Evolutionary conservation across 2,797 vertebrate genomes (phyloP), one percentile per base, ranked within the genome.

Genomic region (Danionella dracula): DNA sequence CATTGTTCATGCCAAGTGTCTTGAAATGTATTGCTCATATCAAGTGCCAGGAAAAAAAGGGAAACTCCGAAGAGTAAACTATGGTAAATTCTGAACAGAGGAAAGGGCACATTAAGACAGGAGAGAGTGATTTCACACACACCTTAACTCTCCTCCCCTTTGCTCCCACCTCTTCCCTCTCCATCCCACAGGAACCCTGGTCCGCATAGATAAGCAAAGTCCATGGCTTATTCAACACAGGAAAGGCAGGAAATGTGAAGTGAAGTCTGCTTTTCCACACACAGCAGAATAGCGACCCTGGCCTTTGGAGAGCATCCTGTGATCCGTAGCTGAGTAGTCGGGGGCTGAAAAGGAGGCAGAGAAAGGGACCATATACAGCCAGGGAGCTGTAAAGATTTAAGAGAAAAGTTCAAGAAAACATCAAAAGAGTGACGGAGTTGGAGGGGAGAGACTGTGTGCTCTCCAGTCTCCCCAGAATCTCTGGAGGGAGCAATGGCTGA

Each of bases 171-270:
- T 38, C 64, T 64, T 45, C 31, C 55, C 76, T 74, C 76, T 78
- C 80, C 12, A 57, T 55, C 72, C 89, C 88, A 90, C 89, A 83
- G 93, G 92, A 93, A 92, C 90, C 86, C 88, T 96, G 95, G 85
- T 83, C 86, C 79, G 84, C 70, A 76, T 81, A 95, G 95, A 99
- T 99, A 99, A 97, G 93, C 91, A 87, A 83, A 67, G 90, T 86
- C 82, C 83, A 88, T 91, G 92, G 84, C 93, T 96, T 93, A 94
- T 94, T 93, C 88, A 82, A 80, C 89, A 89, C 90, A 88, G 91
- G 68, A 90, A 91, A 92, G 85, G 92, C 95, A 98, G 95, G 96
- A 99, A 98, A 92, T 59, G 79, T 90, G 91, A 95, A 92, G 91
- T 89, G 86, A 87, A 89, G 87, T 88, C 90, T 94, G 92, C 93